Evolutionary conservation across 2,888 invertebrate species (phyloP).

Genomic region (Teleogryllus oceanicus): DNA sequence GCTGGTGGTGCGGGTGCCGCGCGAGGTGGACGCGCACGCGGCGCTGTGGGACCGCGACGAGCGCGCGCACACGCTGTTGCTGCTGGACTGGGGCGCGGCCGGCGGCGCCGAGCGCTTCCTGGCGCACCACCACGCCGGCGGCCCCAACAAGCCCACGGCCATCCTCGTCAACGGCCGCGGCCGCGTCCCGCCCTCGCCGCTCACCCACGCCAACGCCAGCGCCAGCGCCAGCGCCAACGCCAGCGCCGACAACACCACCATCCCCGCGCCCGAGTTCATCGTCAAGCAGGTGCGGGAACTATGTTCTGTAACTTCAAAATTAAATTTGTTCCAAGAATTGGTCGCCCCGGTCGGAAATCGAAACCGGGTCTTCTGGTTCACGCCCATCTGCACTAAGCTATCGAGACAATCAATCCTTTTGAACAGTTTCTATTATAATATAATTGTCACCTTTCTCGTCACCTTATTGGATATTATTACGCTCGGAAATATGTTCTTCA

Average conservation of each 20-base stretch:
- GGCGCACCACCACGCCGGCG: slow-evolving; percentile 78
- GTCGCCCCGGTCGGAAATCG: no score
- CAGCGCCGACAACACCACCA: slow-evolving; percentile 51
- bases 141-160: slow-evolving; percentile 77
- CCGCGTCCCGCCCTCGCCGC: not conserved
- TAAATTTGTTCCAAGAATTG: no score
- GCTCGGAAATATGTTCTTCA: no score
- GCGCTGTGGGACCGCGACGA: slow-evolving; percentile 75
- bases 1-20: slow-evolving; percentile 68
- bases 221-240: slow-evolving; percentile 61
- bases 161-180: slow-evolving; percentile 81
- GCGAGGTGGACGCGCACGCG: slow-evolving; percentile 60
- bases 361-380: no score
- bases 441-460: no score
- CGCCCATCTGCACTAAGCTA: no score
- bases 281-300: slow-evolving; percentile 59
- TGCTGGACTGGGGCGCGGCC: slow-evolving; percentile 80
- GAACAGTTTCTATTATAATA: no score
- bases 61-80: slow-evolving; percentile 66
- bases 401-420: no score
- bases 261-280: slow-evolving; percentile 59
- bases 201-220: slow-evolving; percentile 36
- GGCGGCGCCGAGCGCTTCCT: slow-evolving; percentile 71
- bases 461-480: no score
- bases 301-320: no score